Conservation (phyloP, 2,888 invertebrate genomes). For the Patella caerulea region DNA sequence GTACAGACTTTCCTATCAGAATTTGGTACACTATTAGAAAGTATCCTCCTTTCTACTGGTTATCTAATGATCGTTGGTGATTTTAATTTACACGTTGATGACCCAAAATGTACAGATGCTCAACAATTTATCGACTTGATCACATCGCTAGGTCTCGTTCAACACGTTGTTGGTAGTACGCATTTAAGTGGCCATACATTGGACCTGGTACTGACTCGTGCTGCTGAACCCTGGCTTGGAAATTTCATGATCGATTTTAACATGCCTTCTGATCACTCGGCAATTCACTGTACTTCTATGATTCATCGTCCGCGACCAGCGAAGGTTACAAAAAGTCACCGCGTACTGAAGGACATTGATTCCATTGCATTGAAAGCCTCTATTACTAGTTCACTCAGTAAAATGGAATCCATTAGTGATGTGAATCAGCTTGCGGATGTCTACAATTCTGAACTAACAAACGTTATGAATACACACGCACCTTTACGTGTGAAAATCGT, state of each 20-base stretch:
- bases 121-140: background rate
- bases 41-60: background rate
- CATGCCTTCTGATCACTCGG: background rate
- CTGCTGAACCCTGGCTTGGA: background rate
- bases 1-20: background rate
- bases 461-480: background rate
- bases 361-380: too few species aligned
- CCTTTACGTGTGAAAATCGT: background rate
- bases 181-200: background rate
- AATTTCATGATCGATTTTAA: background rate
- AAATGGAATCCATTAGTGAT: too few species aligned
- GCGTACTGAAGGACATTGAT: too few species aligned
- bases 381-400: too few species aligned
- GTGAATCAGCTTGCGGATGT: background rate
- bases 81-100: background rate
- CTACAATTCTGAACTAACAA: background rate
- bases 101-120: background rate
- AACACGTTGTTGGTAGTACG: background rate
- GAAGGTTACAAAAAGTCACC: background rate
- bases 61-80: background rate
- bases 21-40: background rate
- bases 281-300: background rate
- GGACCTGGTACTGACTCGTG: background rate
- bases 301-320: background rate
- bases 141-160: background rate